These are phyloP conservation scores for Maniola jurtina DNA, from an alignment of 1,140 invertebrate genomes.

Conservation along the genomic window DNA sequence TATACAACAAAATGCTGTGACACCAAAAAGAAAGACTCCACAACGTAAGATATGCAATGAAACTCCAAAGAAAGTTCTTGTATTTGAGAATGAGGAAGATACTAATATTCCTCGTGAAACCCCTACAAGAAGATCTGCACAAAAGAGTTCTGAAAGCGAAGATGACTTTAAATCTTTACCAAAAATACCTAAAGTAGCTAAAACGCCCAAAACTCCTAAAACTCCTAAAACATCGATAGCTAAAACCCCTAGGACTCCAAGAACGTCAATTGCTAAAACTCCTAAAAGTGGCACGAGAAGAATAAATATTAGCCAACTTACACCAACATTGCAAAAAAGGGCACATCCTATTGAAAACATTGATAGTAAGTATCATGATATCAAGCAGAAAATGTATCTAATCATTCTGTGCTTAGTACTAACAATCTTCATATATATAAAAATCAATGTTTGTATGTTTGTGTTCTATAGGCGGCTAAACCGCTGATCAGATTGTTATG, in stretches of 20 bases:
- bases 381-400: too few relatives aligned
- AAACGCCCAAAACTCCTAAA: slow-evolving; percentile 44
- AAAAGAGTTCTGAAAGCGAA: too few relatives aligned
- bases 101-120: slow-evolving; percentile 22
- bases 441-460: too few relatives aligned
- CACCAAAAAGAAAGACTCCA: slow-evolving; percentile 59
- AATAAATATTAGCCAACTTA: slow-evolving; percentile 63
- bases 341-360: slow-evolving; percentile 64
- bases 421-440: too few relatives aligned
- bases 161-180: too few relatives aligned
- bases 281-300: slow-evolving; percentile 57
- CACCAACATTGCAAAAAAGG: slow-evolving; percentile 62
- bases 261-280: slow-evolving; percentile 20
- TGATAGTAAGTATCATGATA: slow-evolving; percentile 46
- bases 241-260: slow-evolving; percentile 44
- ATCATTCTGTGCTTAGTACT: too few relatives aligned
- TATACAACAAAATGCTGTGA: slow-evolving; percentile 57
- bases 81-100: slow-evolving; percentile 53
- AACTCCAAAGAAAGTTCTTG: slow-evolving; percentile 62
- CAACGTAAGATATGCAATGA: slow-evolving; percentile 45
- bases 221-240: slow-evolving; percentile 38
- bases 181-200: too few relatives aligned
- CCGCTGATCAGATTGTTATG: too few relatives aligned
- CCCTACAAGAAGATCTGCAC: too few relatives aligned
- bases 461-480: too few relatives aligned